Evolutionary conservation across 1,140 invertebrate genomes (phyloP).

Genomic region (Fopius arisanus): DNA sequence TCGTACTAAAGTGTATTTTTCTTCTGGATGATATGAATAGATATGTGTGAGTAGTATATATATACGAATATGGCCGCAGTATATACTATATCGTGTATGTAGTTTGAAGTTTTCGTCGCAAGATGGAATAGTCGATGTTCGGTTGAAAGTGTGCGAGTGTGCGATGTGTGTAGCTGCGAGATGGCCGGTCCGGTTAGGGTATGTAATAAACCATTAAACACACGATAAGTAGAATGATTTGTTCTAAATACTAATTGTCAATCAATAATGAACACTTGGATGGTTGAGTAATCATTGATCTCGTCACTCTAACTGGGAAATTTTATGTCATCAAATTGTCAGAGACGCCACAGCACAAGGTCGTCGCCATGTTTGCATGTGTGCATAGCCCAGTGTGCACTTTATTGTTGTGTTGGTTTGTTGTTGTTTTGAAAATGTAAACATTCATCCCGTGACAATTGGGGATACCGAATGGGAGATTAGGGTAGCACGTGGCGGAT

Average conservation of each 20-base stretch:
- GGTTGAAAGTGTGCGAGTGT: neutral
- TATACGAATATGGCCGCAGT: too few relatives aligned
- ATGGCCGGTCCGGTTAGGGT: constrained; percentile 9
- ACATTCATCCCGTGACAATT: neutral
- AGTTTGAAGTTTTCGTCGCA: too few relatives aligned
- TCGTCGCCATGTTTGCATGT: constrained; percentile 5
- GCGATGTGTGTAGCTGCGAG: constrained; percentile 8
- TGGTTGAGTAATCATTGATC: neutral
- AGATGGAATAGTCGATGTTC: neutral
- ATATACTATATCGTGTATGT: too few relatives aligned
- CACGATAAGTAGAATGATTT: neutral
- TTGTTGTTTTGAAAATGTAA: neutral
- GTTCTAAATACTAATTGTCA: neutral
- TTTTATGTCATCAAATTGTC: constrained; percentile 1
- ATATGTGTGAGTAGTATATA: too few relatives aligned
- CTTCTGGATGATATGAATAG: too few relatives aligned
- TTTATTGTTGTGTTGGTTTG: neutral
- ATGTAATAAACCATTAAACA: neutral
- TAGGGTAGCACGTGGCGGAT: too few relatives aligned
- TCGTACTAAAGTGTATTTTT: too few relatives aligned
- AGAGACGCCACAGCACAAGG: constrained; percentile 9
- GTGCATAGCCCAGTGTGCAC: neutral
- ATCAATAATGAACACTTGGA: neutral
- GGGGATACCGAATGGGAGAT: neutral
- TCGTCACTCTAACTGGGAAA: neutral